Conservation (phyloP, 2,888 invertebrate genomes). For the Acrocyrtus sp. region DNA sequence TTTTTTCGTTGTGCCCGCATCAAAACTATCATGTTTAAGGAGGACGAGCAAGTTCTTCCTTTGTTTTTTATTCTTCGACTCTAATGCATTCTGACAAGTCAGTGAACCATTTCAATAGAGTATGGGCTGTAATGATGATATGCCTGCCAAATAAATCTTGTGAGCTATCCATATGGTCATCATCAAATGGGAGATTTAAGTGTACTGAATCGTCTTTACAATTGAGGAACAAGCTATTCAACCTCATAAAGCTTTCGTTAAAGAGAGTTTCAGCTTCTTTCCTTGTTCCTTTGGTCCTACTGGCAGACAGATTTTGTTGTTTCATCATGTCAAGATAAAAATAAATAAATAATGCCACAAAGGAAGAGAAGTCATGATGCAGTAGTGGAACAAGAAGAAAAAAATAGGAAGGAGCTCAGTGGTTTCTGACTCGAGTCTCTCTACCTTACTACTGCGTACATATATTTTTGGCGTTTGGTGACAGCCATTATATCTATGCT, state of each 20-base stretch:
- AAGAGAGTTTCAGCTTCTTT: too few relatives aligned
- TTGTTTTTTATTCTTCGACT: neutral
- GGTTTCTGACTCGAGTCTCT: too few relatives aligned
- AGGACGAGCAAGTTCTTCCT: neutral
- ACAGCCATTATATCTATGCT: neutral
- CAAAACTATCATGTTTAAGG: neutral
- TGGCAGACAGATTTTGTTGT: neutral
- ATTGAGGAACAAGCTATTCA: neutral
- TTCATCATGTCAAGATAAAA: neutral
- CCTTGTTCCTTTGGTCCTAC: too few relatives aligned
- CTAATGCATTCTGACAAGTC: slow-evolving; percentile 21
- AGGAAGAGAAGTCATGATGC: too few relatives aligned
- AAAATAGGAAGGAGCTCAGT: too few relatives aligned
- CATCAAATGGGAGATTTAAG: neutral
- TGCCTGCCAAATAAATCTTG: neutral
- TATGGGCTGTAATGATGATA: neutral
- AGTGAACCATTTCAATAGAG: slow-evolving; percentile 9
- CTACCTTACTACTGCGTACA: neutral
- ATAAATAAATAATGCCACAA: too few relatives aligned
- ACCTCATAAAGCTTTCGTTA: neutral
- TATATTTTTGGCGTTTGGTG: neutral
- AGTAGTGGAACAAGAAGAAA: too few relatives aligned
- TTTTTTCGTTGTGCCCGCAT: neutral
- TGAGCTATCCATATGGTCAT: neutral
- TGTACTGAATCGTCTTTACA: neutral